These are phyloP conservation scores for Xiphophorus birchmanni DNA, from an alignment of 2,797 vertebrate genomes.

Conservation along the genomic window DNA sequence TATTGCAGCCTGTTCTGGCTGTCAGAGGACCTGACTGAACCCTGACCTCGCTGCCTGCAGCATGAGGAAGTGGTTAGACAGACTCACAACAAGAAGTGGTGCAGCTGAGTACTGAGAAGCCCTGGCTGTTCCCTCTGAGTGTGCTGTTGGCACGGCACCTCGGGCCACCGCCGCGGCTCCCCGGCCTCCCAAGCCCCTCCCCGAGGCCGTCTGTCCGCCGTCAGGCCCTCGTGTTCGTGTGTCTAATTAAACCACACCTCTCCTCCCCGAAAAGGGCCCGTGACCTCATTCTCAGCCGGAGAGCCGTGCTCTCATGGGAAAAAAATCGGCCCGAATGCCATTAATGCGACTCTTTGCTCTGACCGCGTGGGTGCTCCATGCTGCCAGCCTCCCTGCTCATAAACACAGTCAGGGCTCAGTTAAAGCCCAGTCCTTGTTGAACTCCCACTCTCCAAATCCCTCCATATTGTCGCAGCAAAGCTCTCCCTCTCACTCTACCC, in stretches of 20 bases:
- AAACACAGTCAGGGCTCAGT: slow-evolving; percentile 74
- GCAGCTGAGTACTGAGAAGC: slow-evolving; percentile 59
- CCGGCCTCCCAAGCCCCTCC: slow-evolving; percentile 24
- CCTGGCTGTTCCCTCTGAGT: slow-evolving; percentile 53
- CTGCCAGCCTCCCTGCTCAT: slow-evolving; percentile 70
- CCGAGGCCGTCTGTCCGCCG: slow-evolving; percentile 8
- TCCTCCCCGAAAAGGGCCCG: slow-evolving; percentile 19
- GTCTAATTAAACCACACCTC: slow-evolving; percentile 33
- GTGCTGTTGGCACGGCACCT: slow-evolving; percentile 46
- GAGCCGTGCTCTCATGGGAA: slow-evolving; percentile 40
- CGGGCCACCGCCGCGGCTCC: slow-evolving; percentile 45
- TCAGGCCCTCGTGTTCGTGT: slow-evolving; percentile 30
- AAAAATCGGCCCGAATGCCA: slow-evolving; percentile 28
- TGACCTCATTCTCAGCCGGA: slow-evolving; percentile 54
- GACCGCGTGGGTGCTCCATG: slow-evolving; percentile 61
- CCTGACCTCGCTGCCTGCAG: slow-evolving; percentile 73
- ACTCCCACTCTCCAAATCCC: slow-evolving; percentile 63
- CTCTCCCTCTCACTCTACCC: slow-evolving; percentile 18
- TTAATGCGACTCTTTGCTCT: slow-evolving; percentile 54
- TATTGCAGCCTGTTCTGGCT: slow-evolving; percentile 67
- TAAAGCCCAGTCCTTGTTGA: slow-evolving; percentile 64
- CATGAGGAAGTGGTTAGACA: slow-evolving; percentile 86
- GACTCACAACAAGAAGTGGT: slow-evolving; percentile 61
- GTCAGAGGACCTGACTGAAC: slow-evolving; percentile 64
- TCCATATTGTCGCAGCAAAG: slow-evolving; percentile 46